Evolutionary conservation across 1,140 invertebrate species (phyloP).

Genomic region (Brachionus koreanus): DNA sequence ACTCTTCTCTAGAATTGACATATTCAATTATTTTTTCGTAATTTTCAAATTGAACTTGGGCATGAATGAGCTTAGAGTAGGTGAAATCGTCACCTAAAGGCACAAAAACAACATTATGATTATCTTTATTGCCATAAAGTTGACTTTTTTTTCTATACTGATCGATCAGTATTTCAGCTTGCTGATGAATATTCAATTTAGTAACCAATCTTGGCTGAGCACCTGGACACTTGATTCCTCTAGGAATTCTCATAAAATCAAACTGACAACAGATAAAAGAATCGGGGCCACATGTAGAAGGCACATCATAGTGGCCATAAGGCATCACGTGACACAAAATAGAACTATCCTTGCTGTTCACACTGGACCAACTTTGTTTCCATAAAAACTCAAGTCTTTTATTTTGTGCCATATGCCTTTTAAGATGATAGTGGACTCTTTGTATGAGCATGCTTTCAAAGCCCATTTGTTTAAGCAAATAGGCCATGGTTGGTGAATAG

Average conservation of each 20-base stretch:
- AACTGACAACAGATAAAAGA: constrained; percentile 95
- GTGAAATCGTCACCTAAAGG: constrained; percentile 96
- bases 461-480: constrained; percentile 76
- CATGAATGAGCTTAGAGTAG: constrained; percentile 81
- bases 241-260: constrained; percentile 85
- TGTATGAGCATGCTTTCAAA: constrained; percentile 85
- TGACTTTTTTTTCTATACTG: constrained; percentile 94
- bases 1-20: constrained; percentile 73
- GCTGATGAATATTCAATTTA: constrained; percentile 74
- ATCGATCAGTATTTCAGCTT: constrained; percentile 76
- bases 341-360: constrained; percentile 64
- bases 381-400: constrained; percentile 85
- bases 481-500: constrained; percentile 84
- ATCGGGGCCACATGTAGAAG: constrained; percentile 95
- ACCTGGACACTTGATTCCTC: constrained; percentile 77
- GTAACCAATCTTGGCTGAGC: constrained; percentile 72
- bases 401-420: constrained; percentile 78
- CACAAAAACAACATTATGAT: constrained; percentile 72
- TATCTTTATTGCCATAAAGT: constrained; percentile 66
- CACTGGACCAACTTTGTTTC: constrained; percentile 67
- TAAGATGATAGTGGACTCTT: constrained; percentile 88
- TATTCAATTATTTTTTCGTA: constrained; percentile 89
- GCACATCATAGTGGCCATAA: constrained; percentile 95
- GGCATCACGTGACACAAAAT: constrained; percentile 86
- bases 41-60: constrained; percentile 87